phyloP scores from a whole-genome alignment of 1,140 invertebrate genomes.

The Harlomillsia oculata region DNA sequence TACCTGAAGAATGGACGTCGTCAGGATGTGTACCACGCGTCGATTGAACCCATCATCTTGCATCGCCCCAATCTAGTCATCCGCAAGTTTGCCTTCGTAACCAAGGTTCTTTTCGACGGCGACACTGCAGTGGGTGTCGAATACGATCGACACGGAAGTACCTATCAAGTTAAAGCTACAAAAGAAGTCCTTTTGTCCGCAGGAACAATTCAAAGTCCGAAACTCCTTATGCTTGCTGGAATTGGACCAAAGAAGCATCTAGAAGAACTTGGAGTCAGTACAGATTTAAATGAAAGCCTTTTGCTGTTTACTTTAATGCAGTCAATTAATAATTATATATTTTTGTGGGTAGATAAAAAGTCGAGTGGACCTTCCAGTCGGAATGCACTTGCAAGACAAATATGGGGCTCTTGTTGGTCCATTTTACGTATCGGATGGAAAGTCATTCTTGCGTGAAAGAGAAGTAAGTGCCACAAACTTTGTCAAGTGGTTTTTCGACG shows the following conservation, averaged over 20 bases:
- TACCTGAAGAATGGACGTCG: constrained; percentile 12
- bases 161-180: neutral
- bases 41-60: neutral
- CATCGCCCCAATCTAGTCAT: constrained; percentile 2
- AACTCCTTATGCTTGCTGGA: constrained; percentile 7
- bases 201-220: neutral
- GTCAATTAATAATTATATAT: neutral
- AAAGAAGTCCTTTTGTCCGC: constrained; percentile 13
- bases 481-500: neutral
- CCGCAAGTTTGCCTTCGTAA: constrained; percentile 7
- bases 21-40: neutral
- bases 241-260: constrained; percentile 14
- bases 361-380: constrained; percentile 4
- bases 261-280: neutral
- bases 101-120: neutral
- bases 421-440: neutral
- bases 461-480: neutral
- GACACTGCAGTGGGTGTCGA: neutral
- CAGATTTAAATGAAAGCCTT: neutral
- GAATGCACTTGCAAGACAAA: constrained; percentile 8
- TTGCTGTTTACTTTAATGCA: neutral
- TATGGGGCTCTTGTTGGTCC: constrained; percentile 8
- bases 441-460: neutral
- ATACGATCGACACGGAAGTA: constrained; percentile 5
- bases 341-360: neutral